Evolutionary conservation across 1,140 invertebrate genomes (phyloP).

Genomic region (Platyscapa corneri): DNA sequence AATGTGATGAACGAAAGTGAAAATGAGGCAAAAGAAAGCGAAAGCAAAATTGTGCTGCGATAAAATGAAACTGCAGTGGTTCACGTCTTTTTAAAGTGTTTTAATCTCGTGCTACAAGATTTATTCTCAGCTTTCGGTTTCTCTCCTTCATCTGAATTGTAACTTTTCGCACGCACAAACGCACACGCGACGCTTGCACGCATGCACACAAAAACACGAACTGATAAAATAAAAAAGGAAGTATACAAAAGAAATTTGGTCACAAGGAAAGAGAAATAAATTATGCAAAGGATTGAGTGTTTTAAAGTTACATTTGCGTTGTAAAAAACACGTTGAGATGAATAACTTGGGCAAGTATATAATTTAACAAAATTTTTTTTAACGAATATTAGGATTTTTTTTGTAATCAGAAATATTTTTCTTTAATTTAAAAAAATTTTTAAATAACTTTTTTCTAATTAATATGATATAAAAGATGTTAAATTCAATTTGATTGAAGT

Average conservation of each 20-base stretch:
- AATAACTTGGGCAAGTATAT: neutral
- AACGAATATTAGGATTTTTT: neutral
- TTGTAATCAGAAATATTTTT: too few relatives aligned
- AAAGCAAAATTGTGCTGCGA: neutral
- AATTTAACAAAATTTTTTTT: neutral
- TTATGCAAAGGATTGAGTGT: neutral
- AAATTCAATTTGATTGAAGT: too few relatives aligned
- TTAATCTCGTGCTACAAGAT: neutral
- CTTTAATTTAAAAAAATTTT: too few relatives aligned
- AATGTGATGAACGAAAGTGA: neutral
- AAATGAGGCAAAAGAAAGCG: neutral
- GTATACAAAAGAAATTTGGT: neutral
- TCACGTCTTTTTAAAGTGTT: conserved; percentile 3
- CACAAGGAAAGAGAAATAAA: neutral
- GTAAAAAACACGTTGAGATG: neutral
- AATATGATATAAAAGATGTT: too few relatives aligned
- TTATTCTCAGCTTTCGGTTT: neutral
- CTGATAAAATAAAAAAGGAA: neutral
- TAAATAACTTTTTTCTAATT: neutral
- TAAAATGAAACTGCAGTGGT: conserved; percentile 13
- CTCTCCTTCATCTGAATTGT: neutral
- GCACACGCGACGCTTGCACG: too few relatives aligned
- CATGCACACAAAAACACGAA: neutral
- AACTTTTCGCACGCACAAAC: neutral
- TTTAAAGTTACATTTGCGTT: neutral